A percentile compares a stretch with the other conserved stretches of the same genome.
These are phyloP conservation scores for Apis florea DNA, from an alignment of 1,140 invertebrate genomes.

Conservation along the genomic window DNA sequence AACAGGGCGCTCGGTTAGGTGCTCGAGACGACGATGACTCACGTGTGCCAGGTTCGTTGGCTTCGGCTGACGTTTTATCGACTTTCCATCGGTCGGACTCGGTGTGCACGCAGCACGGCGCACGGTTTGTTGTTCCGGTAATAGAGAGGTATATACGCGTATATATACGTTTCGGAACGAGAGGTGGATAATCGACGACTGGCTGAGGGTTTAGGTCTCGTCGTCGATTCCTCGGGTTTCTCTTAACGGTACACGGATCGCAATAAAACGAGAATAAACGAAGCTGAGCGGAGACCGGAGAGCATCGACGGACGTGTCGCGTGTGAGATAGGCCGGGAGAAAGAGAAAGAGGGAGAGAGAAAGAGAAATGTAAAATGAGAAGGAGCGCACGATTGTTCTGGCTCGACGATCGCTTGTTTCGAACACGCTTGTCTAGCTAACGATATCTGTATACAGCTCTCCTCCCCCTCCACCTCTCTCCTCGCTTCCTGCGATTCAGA, in stretches of 20 bases:
- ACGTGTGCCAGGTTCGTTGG: slow-evolving; percentile 62
- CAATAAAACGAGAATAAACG: slow-evolving; percentile 32
- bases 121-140: slow-evolving; percentile 39
- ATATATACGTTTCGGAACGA: background rate
- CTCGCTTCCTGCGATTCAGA: background rate
- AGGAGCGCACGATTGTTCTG: background rate
- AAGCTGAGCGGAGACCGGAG: background rate
- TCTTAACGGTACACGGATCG: slow-evolving; percentile 20
- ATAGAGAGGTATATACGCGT: slow-evolving; percentile 4
- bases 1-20: slow-evolving; percentile 43
- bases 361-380: too few relatives aligned
- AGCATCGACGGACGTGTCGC: background rate
- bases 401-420: background rate
- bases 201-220: background rate
- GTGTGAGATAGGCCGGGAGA: background rate
- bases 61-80: slow-evolving; percentile 62
- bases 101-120: slow-evolving; percentile 23
- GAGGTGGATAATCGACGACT: background rate
- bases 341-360: background rate
- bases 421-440: background rate
- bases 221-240: background rate
- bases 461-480: background rate
- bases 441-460: background rate
- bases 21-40: slow-evolving; percentile 61
- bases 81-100: slow-evolving; percentile 60